A percentile compares a stretch with the other conserved stretches of the same genome.
phyloP scores from a whole-genome alignment of 2,113 vertebrate species.

The Clarias macrocephalus region DNA sequence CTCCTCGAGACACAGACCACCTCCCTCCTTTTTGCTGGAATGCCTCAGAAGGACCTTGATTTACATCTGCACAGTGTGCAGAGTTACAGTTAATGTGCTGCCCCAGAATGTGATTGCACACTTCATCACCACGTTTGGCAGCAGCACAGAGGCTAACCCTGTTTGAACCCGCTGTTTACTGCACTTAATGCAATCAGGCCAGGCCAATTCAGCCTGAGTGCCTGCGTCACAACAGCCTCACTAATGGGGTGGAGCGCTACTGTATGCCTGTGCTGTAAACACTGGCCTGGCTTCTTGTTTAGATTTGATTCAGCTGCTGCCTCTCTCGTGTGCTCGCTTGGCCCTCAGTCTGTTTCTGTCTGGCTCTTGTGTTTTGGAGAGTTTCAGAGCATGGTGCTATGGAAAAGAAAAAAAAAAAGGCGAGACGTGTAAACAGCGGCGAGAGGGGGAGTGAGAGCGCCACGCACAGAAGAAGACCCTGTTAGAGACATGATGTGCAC shows the following conservation, averaged over 20 bases:
- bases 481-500: conserved; percentile 9
- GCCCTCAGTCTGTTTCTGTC: conserved; percentile 21
- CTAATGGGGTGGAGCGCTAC: conserved; percentile 46
- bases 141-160: conserved; percentile 41
- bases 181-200: conserved; percentile 48
- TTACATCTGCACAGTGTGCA: conserved; percentile 47
- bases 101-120: conserved; percentile 45
- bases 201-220: conserved; percentile 50
- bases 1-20: conserved; percentile 7
- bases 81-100: conserved; percentile 49
- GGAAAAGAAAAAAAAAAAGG: not conserved
- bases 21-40: conserved; percentile 21
- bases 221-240: conserved; percentile 39
- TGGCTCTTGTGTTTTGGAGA: conserved; percentile 19
- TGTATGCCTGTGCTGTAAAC: conserved; percentile 41
- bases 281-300: conserved; percentile 30
- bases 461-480: not conserved
- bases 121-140: conserved; percentile 51
- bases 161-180: conserved; percentile 50
- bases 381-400: conserved; percentile 6
- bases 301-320: conserved; percentile 44
- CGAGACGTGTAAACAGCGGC: conserved; percentile 23
- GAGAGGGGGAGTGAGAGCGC: not conserved
- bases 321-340: not conserved
- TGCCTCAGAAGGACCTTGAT: conserved; percentile 40